phyloP scores from a whole-genome alignment of 2,888 invertebrate genomes.

The Galeopsomyia nigrocyanea region DNA sequence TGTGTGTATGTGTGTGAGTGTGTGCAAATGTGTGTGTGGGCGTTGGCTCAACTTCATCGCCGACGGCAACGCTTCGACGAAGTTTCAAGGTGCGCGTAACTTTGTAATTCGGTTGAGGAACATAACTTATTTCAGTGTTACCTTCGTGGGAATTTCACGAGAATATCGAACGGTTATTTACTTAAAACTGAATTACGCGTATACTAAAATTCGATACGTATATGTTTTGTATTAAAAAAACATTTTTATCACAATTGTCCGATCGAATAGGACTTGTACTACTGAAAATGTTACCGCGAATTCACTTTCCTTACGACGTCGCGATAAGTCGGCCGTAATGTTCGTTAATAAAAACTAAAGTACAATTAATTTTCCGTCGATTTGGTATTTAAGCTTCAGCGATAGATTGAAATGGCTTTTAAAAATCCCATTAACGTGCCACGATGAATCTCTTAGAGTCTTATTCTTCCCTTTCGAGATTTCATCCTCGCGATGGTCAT shows the following conservation, averaged over 20 bases:
- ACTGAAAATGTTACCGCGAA: too few species aligned
- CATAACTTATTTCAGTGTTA: slow-evolving; percentile 18
- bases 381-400: slow-evolving; percentile 28
- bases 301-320: too few species aligned
- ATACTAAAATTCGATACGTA: too few species aligned
- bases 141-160: too few species aligned
- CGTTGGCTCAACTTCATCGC: slow-evolving; percentile 12
- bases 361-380: slow-evolving; percentile 33
- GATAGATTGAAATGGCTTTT: slow-evolving; percentile 32
- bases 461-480: slow-evolving; percentile 34
- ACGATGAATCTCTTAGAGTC: slow-evolving; percentile 36
- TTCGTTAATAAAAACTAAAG: not conserved
- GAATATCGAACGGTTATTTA: too few species aligned
- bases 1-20: not conserved
- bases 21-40: not conserved
- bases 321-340: too few species aligned
- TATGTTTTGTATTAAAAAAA: too few species aligned
- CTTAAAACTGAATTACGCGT: too few species aligned
- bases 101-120: slow-evolving; percentile 28
- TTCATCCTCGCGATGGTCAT: slow-evolving; percentile 23
- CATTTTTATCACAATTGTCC: too few species aligned
- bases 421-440: slow-evolving; percentile 42
- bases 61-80: not conserved
- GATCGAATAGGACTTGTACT: too few species aligned
- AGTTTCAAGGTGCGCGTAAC: slow-evolving; percentile 6